These are phyloP conservation scores for Catharus fuscescens DNA, from an alignment of 2,113 vertebrate genomes.

Conservation along the genomic window DNA sequence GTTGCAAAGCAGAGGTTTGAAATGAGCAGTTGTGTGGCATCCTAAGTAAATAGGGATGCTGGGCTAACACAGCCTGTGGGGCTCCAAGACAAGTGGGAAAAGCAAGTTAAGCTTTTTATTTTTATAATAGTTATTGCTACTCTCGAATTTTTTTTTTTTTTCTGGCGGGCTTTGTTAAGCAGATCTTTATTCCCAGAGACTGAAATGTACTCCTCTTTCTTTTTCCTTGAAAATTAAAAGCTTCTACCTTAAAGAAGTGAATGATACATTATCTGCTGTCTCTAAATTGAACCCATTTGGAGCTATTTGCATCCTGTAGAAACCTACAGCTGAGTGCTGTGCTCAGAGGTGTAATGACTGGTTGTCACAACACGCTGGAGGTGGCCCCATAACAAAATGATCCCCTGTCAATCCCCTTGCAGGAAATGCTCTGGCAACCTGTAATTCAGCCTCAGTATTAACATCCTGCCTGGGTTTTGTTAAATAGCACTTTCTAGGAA, in stretches of 20 bases:
- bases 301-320: slow-evolving; percentile 96
- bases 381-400: slow-evolving; percentile 97
- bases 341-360: slow-evolving; percentile 95
- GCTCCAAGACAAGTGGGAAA: slow-evolving; percentile 9
- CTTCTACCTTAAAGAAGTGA: slow-evolving; percentile 84
- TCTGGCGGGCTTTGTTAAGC: slow-evolving; percentile 53
- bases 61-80: slow-evolving; percentile 40
- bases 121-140: slow-evolving; percentile 55
- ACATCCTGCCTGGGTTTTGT: slow-evolving; percentile 93
- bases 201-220: slow-evolving; percentile 70
- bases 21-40: slow-evolving; percentile 54
- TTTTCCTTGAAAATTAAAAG: slow-evolving; percentile 79
- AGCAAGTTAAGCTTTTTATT: slow-evolving; percentile 68
- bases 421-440: slow-evolving; percentile 94
- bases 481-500: slow-evolving; percentile 99
- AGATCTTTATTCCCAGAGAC: slow-evolving; percentile 59
- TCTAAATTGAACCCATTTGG: slow-evolving; percentile 97
- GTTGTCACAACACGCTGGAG: slow-evolving; percentile 99
- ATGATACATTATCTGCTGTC: slow-evolving; percentile 89
- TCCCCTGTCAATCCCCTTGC: slow-evolving; percentile 95
- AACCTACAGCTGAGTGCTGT: slow-evolving; percentile 97
- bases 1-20: slow-evolving; percentile 49
- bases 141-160: slow-evolving; percentile 53
- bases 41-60: slow-evolving; percentile 36
- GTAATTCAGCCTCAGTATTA: slow-evolving; percentile 92